phyloP scores from a whole-genome alignment of 2,113 vertebrate genomes.

The Neotragus pygmaeus region DNA sequence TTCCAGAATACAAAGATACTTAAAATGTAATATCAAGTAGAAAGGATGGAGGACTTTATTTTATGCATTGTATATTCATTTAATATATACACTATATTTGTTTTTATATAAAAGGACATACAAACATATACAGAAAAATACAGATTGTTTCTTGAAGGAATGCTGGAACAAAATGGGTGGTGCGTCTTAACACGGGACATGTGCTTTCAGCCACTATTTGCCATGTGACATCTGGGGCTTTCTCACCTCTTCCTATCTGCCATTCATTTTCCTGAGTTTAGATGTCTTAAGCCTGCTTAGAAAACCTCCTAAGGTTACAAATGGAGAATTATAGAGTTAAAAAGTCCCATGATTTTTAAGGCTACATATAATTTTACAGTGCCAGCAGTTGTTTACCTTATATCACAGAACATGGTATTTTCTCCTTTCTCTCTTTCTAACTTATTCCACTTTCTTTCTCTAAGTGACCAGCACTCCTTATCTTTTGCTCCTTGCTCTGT shows the following conservation, averaged over 20 bases:
- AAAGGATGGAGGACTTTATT: neutral
- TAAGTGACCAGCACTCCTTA: neutral
- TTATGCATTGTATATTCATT: neutral
- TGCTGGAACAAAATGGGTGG: rapidly evolving
- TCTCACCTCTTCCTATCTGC: neutral
- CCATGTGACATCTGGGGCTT: neutral
- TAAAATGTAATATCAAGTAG: neutral
- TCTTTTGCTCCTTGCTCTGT: neutral
- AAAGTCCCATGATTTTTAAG: neutral
- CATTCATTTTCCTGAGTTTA: neutral
- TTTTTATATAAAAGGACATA: neutral
- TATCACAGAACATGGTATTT: neutral
- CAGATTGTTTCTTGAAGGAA: neutral
- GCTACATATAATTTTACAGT: neutral
- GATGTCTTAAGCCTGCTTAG: neutral
- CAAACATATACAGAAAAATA: neutral
- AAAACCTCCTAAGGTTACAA: neutral
- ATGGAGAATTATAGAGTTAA: neutral
- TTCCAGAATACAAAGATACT: neutral
- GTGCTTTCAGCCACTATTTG: neutral
- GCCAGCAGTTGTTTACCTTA: neutral
- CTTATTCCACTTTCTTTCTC: neutral
- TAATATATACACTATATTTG: neutral
- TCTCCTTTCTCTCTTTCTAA: neutral
- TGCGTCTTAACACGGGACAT: neutral